These are phyloP conservation scores for Maconellicoccus hirsutus DNA, from an alignment of 1,140 invertebrate species.

Conservation along the genomic window DNA sequence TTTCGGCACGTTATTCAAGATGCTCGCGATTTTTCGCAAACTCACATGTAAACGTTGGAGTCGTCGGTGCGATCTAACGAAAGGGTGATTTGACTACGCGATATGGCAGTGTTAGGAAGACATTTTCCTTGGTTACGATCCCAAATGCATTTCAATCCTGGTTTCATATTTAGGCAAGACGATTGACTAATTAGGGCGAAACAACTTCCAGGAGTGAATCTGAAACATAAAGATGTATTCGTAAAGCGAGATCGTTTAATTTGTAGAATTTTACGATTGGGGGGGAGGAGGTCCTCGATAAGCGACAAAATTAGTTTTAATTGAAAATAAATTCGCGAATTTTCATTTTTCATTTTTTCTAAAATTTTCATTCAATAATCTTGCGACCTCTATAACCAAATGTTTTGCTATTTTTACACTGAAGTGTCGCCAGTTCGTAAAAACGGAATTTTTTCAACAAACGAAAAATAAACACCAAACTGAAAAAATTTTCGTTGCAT, in stretches of 20 bases:
- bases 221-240: conserved; percentile 28
- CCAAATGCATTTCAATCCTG: conserved; percentile 71
- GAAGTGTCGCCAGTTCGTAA: too few species aligned
- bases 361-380: too few species aligned
- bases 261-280: too few species aligned
- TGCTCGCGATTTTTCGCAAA: not conserved
- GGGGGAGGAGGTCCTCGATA: too few species aligned
- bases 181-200: conserved; percentile 43
- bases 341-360: not conserved
- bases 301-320: too few species aligned
- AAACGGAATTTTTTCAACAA: too few species aligned
- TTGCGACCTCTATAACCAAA: too few species aligned
- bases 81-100: conserved; percentile 9
- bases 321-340: too few species aligned
- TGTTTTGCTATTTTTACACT: too few species aligned
- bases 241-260: not conserved
- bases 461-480: too few species aligned
- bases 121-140: conserved; percentile 50
- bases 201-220: conserved; percentile 64
- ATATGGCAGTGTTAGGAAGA: conserved; percentile 33
- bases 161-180: conserved; percentile 52
- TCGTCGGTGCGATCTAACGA: not conserved
- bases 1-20: too few species aligned
- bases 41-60: conserved; percentile 2
- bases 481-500: too few species aligned